Conservation (phyloP, 2,888 invertebrate species). For the Amblyjoppa proteus region DNA sequence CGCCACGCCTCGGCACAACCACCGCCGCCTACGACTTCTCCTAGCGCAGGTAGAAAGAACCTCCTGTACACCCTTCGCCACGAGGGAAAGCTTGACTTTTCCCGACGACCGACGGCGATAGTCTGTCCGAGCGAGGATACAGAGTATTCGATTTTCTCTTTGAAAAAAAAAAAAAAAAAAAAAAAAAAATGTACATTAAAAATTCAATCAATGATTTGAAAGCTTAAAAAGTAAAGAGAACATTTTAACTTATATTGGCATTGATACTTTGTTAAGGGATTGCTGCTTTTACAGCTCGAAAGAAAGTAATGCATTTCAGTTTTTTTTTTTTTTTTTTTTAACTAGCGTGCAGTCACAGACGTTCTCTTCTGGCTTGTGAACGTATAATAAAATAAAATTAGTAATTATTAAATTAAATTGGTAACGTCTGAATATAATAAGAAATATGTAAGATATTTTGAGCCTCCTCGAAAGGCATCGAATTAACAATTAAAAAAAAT, state of each 20-base stretch:
- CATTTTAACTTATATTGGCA: no score
- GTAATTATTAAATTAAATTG: no score
- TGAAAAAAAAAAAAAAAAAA: not conserved
- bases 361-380: no score
- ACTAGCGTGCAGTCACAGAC: no score
- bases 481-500: not conserved
- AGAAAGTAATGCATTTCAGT: no score
- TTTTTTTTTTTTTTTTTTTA: no score
- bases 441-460: no score
- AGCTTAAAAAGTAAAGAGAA: not conserved
- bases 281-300: no score
- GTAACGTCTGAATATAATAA: no score
- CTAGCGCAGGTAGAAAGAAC: constrained; percentile 25
- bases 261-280: no score
- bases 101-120: constrained; percentile 11
- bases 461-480: not conserved
- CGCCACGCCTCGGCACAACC: constrained; percentile 66
- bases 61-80: not conserved
- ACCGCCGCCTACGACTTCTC: constrained; percentile 48
- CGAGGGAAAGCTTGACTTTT: constrained; percentile 46
- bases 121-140: not conserved
- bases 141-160: not conserved
- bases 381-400: no score
- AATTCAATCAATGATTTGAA: not conserved
- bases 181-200: not conserved